Base-by-base conservation (phyloP, 2,888 invertebrate species). In the Troides oblongomaculatus region DNA sequence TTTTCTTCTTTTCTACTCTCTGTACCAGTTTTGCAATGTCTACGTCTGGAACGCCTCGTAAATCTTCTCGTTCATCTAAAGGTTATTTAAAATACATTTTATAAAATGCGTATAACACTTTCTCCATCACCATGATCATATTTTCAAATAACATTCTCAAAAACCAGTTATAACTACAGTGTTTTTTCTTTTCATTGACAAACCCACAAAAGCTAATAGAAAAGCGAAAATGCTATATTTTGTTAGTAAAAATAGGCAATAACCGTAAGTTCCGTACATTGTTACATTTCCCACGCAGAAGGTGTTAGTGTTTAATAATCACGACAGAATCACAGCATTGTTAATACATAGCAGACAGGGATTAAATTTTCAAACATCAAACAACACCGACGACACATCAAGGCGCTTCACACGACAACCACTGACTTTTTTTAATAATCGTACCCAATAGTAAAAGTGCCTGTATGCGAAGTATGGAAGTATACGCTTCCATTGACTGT, bases 401-500 rank as follows among this genome's bases (percentile, higher is more conserved):
- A 71, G 74, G 74, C 74, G 68, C 63, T 71, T 74, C 73, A 75
- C 73, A 79, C 73, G 75, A 70, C 75, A 76, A 74, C 61, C 71
- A 71, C 50, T 50, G 14, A 50, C 5, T 17, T 50, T 74, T 76
- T 73, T 85, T 80, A 84, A 72, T 81, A 74, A 86, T 93, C 88
- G 93, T 95, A 81, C 94, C 94, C 77, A 93, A 77, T 72, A 92
- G 70, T 75, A 95, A 83, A 75, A 95, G 89, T 60, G 87, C 84
- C 88, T 94, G 85, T 71, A 95, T 85, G 74, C 95, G 90, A 72
- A 84, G 88, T 64, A 95, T 83, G 23, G 95, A 94, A 39, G 93
- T 90, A 70, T 90, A 83, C 12, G 93, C 88, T 84, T 96, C 95
- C 70, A 95, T 94, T 25, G 89, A 82, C 71, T 89, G 80, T 12